Base-by-base conservation (phyloP, 2,113 vertebrate species). In the Perccottus glenii region DNA sequence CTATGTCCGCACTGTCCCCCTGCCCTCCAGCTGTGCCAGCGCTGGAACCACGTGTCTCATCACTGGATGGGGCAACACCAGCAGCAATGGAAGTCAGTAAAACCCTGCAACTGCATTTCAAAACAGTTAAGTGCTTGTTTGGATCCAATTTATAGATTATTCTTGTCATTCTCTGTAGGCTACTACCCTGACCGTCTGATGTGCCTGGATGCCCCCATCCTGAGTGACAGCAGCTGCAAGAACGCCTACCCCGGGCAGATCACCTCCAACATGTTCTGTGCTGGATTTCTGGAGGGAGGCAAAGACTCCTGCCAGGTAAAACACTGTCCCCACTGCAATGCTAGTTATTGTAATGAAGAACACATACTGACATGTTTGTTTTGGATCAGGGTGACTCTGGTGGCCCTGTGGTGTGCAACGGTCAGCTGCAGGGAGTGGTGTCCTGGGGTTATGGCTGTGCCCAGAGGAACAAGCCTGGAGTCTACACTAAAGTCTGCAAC, bases 271-370 rank as follows among this genome's bases (percentile, higher is more conserved):
- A 97, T 97, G 95, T 80, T 96, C 50, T 97, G 95, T 5, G 84
- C 93, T 0, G 96, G 96, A 83, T 96, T 76, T 87, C 11, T 96
- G 0, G 93, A 95, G 67, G 96, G 95, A 84, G 95, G 94, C 73
- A 96, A 96, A 82, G 96, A 98, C 67, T 95, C 95, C 58, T 97
- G 96, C 92, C 95, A 97, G 96, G 96, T 97, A 85, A 46, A 71
- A 32, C 58, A 19, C 4, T 35, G 64, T 6, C 16, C 4, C 35
- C 12, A 43, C 8, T 2, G 4, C 35, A 35, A 50, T 9, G 9
- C 19, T 15, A 14, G n/a, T 3, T 27, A 60, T 3, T 46, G 6
- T 10, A 0, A 36, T 33, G 58, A 3, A 60, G 33, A 36, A 14
- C 7, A 9, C 35, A 10, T 16, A 14, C 40, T 83, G 15, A 77